Percentiles rank a stretch among this genome's conserved stretches.
Evolutionary conservation across 37 sponge, comb jelly and placozoan species (phyloP).

Genomic region (Dysidea cf. avara): DNA sequence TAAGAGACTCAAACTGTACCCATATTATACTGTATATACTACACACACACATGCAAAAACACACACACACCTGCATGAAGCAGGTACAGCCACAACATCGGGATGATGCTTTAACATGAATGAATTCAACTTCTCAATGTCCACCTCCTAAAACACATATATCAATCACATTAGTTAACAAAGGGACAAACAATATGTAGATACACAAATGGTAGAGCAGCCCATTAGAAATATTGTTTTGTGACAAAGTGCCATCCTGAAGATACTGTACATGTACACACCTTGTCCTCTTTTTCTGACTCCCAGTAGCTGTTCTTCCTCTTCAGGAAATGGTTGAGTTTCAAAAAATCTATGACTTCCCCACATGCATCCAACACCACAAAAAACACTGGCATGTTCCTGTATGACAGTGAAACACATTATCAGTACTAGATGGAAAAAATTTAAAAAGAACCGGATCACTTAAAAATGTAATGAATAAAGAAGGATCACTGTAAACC

Average conservation of each 20-base stretch:
- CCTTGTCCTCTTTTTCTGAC: conserved; percentile 59
- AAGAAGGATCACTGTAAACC: too few relatives aligned
- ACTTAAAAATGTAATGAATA: too few relatives aligned
- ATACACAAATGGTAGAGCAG: background rate
- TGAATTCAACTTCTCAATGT: conserved; percentile 54
- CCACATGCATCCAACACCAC: conserved; percentile 73
- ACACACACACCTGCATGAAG: conserved; percentile 49
- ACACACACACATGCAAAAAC: conserved; percentile 14
- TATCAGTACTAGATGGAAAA: too few relatives aligned
- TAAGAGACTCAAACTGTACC: background rate
- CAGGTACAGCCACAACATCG: conserved; percentile 58
- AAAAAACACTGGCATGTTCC: conserved; percentile 55
- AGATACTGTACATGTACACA: background rate
- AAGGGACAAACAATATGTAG: background rate
- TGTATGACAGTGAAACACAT: too few relatives aligned
- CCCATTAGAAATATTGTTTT: background rate
- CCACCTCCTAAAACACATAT: conserved; percentile 31
- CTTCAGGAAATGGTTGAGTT: conserved; percentile 60
- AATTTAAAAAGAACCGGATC: too few relatives aligned
- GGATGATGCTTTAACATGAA: conserved; percentile 62
- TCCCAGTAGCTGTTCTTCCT: conserved; percentile 45
- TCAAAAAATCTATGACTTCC: conserved; percentile 60
- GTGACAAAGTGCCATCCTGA: background rate
- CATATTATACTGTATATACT: background rate
- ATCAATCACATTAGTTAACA: background rate